Evolutionary conservation across 2,797 vertebrate genomes (phyloP).

Genomic region (Mycteria americana): DNA sequence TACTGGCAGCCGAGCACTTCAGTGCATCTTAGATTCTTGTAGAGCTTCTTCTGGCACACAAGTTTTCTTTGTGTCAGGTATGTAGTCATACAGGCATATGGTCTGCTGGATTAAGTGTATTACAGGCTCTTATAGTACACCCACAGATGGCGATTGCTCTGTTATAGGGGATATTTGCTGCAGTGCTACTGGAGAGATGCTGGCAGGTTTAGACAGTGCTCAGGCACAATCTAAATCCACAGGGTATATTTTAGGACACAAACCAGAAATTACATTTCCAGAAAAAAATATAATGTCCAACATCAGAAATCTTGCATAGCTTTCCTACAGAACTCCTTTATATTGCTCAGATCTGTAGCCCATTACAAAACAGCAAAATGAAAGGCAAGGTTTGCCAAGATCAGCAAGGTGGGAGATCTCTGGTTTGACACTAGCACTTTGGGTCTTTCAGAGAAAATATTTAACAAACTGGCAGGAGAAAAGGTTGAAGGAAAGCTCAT

Average conservation of each 20-base stretch:
- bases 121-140: neutral
- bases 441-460: neutral
- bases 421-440: neutral
- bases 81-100: neutral
- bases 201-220: neutral
- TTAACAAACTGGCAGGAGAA: neutral
- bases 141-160: neutral
- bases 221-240: neutral
- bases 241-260: neutral
- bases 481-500: neutral
- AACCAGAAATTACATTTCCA: neutral
- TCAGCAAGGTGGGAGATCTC: neutral
- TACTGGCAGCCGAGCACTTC: neutral
- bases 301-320: neutral
- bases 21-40: neutral
- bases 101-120: neutral
- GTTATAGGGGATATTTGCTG: neutral
- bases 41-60: neutral
- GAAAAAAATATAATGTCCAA: neutral
- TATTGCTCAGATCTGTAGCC: neutral
- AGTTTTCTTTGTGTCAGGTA: neutral
- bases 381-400: neutral
- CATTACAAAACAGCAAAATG: neutral
- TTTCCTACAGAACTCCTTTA: neutral
- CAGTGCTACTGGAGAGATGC: neutral